These are phyloP conservation scores for Eulemur rufifrons DNA, from an alignment of 2,113 vertebrate species.

Conservation along the genomic window DNA sequence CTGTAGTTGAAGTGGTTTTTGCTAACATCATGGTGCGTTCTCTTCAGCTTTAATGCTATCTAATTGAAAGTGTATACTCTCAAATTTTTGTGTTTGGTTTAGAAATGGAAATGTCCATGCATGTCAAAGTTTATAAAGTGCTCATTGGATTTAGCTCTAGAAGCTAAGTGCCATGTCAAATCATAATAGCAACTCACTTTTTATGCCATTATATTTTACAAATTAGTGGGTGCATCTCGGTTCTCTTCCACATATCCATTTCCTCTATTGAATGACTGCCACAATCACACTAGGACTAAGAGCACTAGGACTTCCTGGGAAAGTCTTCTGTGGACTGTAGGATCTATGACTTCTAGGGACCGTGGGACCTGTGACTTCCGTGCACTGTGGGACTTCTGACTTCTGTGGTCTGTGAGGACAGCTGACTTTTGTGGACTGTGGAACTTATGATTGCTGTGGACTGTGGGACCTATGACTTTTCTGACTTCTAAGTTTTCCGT, in stretches of 20 bases:
- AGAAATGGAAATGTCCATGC: neutral
- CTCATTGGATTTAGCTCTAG: neutral
- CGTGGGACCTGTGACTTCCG: neutral
- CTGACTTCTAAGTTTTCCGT: neutral
- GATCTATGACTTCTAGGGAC: neutral
- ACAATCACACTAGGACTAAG: neutral
- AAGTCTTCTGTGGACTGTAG: neutral
- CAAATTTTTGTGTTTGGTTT: neutral
- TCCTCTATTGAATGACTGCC: neutral
- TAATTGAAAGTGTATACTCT: neutral
- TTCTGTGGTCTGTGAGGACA: neutral
- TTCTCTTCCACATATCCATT: neutral
- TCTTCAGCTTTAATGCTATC: neutral
- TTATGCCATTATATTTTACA: neutral
- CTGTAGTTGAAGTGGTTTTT: conserved; percentile 5
- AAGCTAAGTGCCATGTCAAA: neutral
- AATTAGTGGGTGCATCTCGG: neutral
- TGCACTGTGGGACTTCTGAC: neutral
- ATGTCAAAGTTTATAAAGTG: neutral
- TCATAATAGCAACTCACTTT: neutral
- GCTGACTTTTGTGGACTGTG: neutral
- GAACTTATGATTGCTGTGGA: neutral
- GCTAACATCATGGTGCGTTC: neutral
- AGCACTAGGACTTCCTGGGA: neutral
- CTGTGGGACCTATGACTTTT: neutral